Evolutionary conservation across 2,113 vertebrate genomes (phyloP).

Genomic region (Pristiophorus japonicus): DNA sequence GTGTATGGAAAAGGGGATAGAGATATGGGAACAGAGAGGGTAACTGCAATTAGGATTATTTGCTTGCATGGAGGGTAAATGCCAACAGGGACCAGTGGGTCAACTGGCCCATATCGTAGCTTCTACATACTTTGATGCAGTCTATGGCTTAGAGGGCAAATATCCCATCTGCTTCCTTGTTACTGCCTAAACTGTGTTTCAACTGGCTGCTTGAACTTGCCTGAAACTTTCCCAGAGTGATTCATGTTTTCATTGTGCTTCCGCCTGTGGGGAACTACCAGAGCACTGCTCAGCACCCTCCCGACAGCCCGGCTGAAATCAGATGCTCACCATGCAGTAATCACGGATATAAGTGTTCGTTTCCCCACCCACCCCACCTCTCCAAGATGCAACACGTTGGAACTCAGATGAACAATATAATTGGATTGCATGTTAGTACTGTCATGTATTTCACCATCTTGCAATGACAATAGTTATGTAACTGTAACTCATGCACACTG

Average conservation of each 20-base stretch:
- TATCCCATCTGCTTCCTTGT: background rate
- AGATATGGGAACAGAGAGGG: background rate
- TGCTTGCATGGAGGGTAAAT: background rate
- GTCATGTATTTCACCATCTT: too few relatives aligned
- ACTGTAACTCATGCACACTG: too few relatives aligned
- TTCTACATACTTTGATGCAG: background rate
- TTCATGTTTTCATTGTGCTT: background rate
- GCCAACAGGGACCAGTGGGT: background rate
- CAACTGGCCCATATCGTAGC: background rate
- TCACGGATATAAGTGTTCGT: background rate
- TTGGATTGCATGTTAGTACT: background rate
- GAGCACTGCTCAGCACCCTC: background rate
- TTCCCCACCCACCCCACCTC: background rate
- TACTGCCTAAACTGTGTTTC: background rate
- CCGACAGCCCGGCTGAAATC: background rate
- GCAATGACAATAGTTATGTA: too few relatives aligned
- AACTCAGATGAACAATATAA: background rate
- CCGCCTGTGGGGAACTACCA: background rate
- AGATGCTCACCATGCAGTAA: background rate
- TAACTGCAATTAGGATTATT: background rate
- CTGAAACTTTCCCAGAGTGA: background rate
- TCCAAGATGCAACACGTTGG: background rate
- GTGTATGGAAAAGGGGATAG: too few relatives aligned
- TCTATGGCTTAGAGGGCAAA: background rate
- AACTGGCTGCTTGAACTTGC: background rate